Percentiles rank a stretch among this genome's conserved stretches.
Conservation (phyloP, 1,140 invertebrate genomes). For the Glossosoma conforme region DNA sequence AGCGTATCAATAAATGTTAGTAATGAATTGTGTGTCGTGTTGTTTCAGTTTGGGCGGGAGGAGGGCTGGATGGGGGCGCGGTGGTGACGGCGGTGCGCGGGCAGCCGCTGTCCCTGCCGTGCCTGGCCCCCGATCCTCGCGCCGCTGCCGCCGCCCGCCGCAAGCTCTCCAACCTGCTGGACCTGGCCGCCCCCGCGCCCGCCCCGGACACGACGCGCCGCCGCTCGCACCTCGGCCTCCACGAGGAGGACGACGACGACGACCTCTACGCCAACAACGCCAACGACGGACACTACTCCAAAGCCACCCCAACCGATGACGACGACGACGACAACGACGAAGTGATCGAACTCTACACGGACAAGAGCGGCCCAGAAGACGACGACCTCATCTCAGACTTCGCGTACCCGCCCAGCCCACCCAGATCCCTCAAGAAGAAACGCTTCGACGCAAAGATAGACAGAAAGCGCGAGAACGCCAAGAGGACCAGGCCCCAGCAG, state of each 20-base stretch:
- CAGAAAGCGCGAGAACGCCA: conserved; percentile 7
- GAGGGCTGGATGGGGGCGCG: conserved; percentile 6
- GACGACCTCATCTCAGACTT: conserved; percentile 8
- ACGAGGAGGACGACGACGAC: conserved; percentile 18
- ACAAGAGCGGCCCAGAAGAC: conserved; percentile 1
- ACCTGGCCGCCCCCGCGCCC: neutral
- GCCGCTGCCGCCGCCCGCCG: conserved; percentile 4
- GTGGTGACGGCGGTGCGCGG: conserved; percentile 14
- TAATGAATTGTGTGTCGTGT: neutral
- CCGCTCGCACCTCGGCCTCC: neutral
- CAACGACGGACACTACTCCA: conserved; percentile 14
- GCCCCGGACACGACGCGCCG: neutral
- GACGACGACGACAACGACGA: neutral
- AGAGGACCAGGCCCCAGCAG: neutral
- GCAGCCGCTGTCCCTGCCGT: conserved; percentile 17
- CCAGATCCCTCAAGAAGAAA: conserved; percentile 17
- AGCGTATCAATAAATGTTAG: too few species aligned
- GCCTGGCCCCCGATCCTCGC: conserved; percentile 22
- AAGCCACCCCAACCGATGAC: conserved; percentile 15
- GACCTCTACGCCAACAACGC: conserved; percentile 15
- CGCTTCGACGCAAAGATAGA: conserved; percentile 17
- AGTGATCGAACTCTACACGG: conserved; percentile 6
- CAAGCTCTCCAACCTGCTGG: conserved; percentile 16
- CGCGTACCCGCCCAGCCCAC: neutral
- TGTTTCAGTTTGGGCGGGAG: conserved; percentile 23